Conservation (phyloP, 2,888 invertebrate genomes). For the Trichopria drosophilae region DNA sequence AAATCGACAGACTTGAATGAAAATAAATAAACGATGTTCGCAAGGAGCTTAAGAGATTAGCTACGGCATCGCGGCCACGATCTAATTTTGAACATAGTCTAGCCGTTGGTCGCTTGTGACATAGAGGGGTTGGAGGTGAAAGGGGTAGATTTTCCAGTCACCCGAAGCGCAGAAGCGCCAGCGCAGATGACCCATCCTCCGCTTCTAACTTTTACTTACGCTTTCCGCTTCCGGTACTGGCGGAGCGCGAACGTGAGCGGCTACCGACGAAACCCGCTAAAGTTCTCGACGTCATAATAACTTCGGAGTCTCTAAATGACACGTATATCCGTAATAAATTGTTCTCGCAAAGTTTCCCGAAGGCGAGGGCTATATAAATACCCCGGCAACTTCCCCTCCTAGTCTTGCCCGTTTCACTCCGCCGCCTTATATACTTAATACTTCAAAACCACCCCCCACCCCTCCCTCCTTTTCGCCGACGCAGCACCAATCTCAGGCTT, state of each 20-base stretch:
- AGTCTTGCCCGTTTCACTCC: slow-evolving; percentile 22
- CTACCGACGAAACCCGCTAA: slow-evolving; percentile 42
- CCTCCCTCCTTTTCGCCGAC: neutral
- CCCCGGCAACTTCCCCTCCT: slow-evolving; percentile 35
- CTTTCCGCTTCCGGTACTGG: slow-evolving; percentile 40
- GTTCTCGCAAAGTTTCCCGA: slow-evolving; percentile 50
- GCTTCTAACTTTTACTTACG: slow-evolving; percentile 35
- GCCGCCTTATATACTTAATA: slow-evolving; percentile 5
- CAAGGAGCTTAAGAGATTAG: no score
- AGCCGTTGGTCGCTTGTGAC: no score
- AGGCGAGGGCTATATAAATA: slow-evolving; percentile 49
- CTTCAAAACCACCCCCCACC: neutral
- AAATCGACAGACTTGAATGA: no score
- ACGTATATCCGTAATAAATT: slow-evolving; percentile 53
- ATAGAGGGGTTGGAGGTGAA: slow-evolving; percentile 25
- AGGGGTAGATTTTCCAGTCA: slow-evolving; percentile 28
- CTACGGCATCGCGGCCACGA: no score
- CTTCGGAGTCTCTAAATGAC: slow-evolving; percentile 49
- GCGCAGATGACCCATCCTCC: no score
- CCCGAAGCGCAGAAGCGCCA: slow-evolving; percentile 19
- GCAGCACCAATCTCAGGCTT: no score
- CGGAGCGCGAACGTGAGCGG: slow-evolving; percentile 27
- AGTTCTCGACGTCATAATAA: slow-evolving; percentile 51
- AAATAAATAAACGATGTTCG: no score
- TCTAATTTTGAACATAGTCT: no score